Evolutionary conservation across 2,797 vertebrate species (phyloP), one percentile per base, ranked within the genome.

Genomic region (Vultur gryphus): DNA sequence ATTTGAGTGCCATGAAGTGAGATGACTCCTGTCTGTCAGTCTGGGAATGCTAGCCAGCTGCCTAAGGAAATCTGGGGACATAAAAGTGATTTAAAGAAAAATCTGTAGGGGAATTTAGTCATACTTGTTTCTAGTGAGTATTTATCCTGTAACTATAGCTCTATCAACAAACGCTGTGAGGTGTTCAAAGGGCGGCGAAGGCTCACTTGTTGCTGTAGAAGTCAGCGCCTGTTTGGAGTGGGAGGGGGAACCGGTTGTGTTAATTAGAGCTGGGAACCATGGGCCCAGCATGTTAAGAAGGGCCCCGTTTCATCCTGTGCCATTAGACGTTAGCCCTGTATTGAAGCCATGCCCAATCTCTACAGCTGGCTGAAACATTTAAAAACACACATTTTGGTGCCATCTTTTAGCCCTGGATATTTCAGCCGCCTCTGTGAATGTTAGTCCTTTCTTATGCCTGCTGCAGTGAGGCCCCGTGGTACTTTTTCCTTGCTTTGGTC

Each of bases 131-230:
- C 84, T 57, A 52, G 46, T 29, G 43, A 78, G 33, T 84, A 64
- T 87, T 95, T 95, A 43, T 89, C 79, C 65, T 92, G 80, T 96
- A 86, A 59, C 84, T 84, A 19, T 78, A 90, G 91, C 80, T 89
- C 37, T 87, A 26, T 48, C 76, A 81, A 54, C n/a, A 77, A 77
- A n/a, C 1, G 4, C 61, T 6, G 0, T 43, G 66, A 62, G 39
- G 8, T 37, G 12, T 62, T 77, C 14, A 2, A 44, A 90, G 90
- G 25, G 55, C 5, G 8, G 62, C 28, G 17, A 77, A 76, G 41
- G 59, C 92, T 90, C 75, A 37, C 18, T 3, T 91, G 0, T 62
- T 75, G 61, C n/a, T 62, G 20, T 57, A 35, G 62, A 54, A 84
- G 44, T 84, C 54, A 48, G 59, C 0, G 4, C 55, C 64, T 65